Percentiles rank a stretch among this genome's conserved stretches.
Conservation (phyloP, 2,113 vertebrate species). For the Hassar affinis region DNA sequence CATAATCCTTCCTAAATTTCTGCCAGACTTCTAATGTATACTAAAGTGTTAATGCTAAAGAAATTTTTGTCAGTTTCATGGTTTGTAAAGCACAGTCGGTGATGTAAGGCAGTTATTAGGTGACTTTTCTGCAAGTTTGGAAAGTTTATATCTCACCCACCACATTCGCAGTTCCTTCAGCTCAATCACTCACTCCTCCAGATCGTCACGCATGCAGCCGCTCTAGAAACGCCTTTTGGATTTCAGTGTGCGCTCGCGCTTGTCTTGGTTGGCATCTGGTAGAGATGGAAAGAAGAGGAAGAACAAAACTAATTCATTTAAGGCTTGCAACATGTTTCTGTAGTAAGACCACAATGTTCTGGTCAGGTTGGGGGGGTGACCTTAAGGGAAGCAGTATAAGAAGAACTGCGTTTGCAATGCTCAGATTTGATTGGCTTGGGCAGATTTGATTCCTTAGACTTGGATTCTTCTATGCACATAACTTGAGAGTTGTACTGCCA, state of each 20-base stretch:
- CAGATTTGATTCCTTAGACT: not conserved
- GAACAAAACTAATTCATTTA: slow-evolving; percentile 32
- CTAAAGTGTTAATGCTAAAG: slow-evolving; percentile 19
- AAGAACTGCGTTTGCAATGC: not conserved
- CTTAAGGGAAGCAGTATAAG: not conserved
- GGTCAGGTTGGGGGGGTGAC: slow-evolving; percentile 14
- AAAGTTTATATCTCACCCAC: slow-evolving; percentile 55
- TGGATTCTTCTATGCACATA: not conserved
- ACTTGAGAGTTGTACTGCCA: no score
- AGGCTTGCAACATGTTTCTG: slow-evolving; percentile 27
- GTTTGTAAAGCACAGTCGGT: slow-evolving; percentile 5
- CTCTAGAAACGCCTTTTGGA: slow-evolving; percentile 61
- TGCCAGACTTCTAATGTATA: not conserved
- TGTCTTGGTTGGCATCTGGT: slow-evolving; percentile 70
- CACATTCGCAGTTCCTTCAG: slow-evolving; percentile 64
- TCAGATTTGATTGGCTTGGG: not conserved
- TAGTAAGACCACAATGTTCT: slow-evolving; percentile 13
- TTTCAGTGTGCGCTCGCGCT: slow-evolving; percentile 56
- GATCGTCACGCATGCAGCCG: slow-evolving; percentile 51
- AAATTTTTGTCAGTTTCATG: slow-evolving; percentile 31
- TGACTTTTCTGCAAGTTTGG: slow-evolving; percentile 18
- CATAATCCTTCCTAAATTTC: not conserved
- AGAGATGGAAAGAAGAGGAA: slow-evolving; percentile 34
- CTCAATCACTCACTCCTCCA: slow-evolving; percentile 44
- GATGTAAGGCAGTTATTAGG: slow-evolving; percentile 29